Base-by-base conservation (phyloP, 1,140 invertebrate genomes). In the Calliphora vicina region DNA sequence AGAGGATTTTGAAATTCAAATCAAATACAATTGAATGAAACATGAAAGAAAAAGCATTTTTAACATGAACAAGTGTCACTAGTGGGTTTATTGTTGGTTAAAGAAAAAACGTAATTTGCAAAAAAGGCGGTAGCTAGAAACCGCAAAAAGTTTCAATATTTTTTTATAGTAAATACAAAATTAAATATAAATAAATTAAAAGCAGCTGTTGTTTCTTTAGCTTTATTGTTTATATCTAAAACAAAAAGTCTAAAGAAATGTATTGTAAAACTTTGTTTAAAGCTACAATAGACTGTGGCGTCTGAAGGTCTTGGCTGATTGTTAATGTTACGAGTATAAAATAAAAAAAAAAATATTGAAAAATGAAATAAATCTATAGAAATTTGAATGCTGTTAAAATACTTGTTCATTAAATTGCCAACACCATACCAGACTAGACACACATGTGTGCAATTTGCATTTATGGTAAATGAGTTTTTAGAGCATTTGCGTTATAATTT, bases 11-110 rank as follows among this genome's bases (percentile, higher is more conserved):
- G 12, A 43, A 6, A 12, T 50, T 50, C 4, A 50, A 50, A n/a
- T 12, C 45, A 50, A 50, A 50, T 17, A 50, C 45, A 50, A 50
- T 20, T 23, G 61, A 23, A 26, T 6, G 26, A 73, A 73, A 15
- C 26, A 73, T 25, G 13, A 73, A 27, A 73, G 71, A 50, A 50
- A 50, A n/a, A 50, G 12, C 45, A 73, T 23, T 27, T 73, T 73
- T 29, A 73, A 73, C 71, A 73, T 73, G 71, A 73, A 73, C 71
- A 73, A 27, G 26, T 73, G 71, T 73, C 71, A 73, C 6, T 73
- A 27, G 71, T 27, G 25, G 26, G n/a, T 71, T 23, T 26, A 8
- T 71, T 20, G 9, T 71, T 20, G 61, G 17, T 71, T 20, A 50
- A 50, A 50, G 15, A 50, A 35, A 35, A 35, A 35, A 35, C 35